These are phyloP conservation scores for Rana temporaria DNA, from an alignment of 2,113 vertebrate genomes.

Conservation along the genomic window DNA sequence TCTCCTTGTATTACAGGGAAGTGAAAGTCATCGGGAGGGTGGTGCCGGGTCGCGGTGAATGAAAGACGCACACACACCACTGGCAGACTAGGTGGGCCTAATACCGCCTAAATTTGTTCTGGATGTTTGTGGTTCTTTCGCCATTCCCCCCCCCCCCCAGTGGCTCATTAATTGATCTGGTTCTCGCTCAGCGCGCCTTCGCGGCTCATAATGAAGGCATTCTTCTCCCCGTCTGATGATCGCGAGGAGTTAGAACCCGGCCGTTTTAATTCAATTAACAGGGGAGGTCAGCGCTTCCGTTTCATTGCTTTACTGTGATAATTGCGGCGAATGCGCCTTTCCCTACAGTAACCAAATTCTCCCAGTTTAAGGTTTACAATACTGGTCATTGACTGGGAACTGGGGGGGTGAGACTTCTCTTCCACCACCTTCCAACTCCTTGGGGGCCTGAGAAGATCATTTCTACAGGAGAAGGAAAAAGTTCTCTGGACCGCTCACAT, in stretches of 20 bases:
- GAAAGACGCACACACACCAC: not conserved
- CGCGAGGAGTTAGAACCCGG: not conserved
- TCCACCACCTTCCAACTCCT: not conserved
- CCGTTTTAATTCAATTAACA: constrained; percentile 4
- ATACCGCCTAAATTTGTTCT: not conserved
- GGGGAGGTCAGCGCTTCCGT: not conserved
- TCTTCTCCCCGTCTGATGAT: not conserved
- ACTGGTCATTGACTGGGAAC: not conserved
- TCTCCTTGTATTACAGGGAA: not conserved
- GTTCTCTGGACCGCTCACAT: too few species aligned
- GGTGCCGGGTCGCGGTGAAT: not conserved
- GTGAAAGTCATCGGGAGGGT: not conserved
- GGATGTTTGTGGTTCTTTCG: not conserved
- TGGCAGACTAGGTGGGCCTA: not conserved
- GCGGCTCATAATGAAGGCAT: not conserved
- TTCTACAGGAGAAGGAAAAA: too few species aligned
- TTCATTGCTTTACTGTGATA: not conserved
- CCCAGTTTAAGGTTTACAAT: not conserved
- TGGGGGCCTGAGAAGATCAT: not conserved
- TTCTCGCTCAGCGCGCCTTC: not conserved
- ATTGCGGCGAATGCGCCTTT: not conserved
- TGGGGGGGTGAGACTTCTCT: not conserved
- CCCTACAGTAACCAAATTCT: not conserved
- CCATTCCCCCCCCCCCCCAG: not conserved
- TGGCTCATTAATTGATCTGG: constrained; percentile 1